Conservation (phyloP, 1,140 invertebrate genomes). For the Trachymyrmex cornetzi region DNA sequence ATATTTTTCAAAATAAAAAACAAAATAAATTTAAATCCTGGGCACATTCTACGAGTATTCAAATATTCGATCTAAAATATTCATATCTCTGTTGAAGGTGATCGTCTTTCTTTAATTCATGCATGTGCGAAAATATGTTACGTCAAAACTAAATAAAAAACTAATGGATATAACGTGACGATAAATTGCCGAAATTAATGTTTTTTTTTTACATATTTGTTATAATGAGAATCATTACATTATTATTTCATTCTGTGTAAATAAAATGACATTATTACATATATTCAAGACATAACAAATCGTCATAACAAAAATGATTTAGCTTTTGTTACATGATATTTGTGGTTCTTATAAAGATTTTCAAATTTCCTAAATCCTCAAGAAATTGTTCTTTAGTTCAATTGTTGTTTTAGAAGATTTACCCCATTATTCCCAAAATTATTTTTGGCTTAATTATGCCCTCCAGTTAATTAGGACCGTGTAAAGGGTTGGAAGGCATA, state of each 20-base stretch:
- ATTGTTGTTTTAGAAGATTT: conserved; percentile 3
- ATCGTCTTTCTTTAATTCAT: neutral
- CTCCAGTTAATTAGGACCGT: no score
- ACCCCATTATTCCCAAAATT: neutral
- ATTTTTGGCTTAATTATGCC: neutral
- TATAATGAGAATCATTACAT: neutral
- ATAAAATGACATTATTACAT: neutral
- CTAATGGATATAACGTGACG: neutral
- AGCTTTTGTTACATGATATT: neutral
- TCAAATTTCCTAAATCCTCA: neutral
- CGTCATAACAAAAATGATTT: neutral
- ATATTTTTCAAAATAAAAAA: neutral
- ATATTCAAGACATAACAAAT: neutral
- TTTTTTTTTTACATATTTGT: neutral
- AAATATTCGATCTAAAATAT: neutral
- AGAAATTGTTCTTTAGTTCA: neutral
- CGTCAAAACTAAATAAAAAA: neutral
- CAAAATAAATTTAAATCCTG: neutral
- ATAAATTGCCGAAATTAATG: neutral
- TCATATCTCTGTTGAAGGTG: neutral
- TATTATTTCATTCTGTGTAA: neutral
- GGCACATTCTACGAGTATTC: neutral
- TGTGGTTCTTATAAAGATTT: neutral
- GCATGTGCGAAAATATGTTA: neutral
- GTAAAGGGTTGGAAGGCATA: no score